Percentiles rank a stretch among this genome's conserved stretches.
Conservation (phyloP, 2,113 vertebrate species). For the Syngnathus typhle region DNA sequence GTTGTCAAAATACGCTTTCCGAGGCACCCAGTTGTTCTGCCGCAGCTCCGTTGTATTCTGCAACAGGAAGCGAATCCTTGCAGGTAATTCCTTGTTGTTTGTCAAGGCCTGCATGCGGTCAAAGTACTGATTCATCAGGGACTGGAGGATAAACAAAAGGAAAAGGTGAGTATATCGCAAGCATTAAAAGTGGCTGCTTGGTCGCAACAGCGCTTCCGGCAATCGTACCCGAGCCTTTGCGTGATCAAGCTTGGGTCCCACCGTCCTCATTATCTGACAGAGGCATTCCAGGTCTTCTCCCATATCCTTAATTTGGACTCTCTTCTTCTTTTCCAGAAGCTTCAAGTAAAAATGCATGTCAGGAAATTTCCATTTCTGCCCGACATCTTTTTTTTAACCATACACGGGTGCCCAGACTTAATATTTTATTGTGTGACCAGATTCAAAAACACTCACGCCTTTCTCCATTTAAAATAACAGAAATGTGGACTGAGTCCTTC, state of each 20-base stretch:
- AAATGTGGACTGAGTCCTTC: no score
- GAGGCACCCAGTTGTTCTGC: slow-evolving; percentile 91
- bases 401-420: not conserved
- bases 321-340: slow-evolving; percentile 99
- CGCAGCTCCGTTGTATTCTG: slow-evolving; percentile 98
- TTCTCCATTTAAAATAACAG: no score
- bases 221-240: slow-evolving; percentile 89
- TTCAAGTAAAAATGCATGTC: slow-evolving; percentile 36
- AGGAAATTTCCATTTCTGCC: not conserved
- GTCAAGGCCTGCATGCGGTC: slow-evolving; percentile 94
- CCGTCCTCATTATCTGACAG: slow-evolving; percentile 99
- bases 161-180: not conserved
- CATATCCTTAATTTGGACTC: slow-evolving; percentile 97
- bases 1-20: slow-evolving; percentile 98
- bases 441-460: no score
- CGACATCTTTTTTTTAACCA: not conserved
- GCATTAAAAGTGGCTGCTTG: not conserved
- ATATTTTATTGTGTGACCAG: not conserved
- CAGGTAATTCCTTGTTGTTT: slow-evolving; percentile 95
- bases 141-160: slow-evolving; percentile 60
- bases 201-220: not conserved
- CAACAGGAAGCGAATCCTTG: slow-evolving; percentile 99
- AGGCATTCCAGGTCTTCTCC: slow-evolving; percentile 99
- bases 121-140: slow-evolving; percentile 99
- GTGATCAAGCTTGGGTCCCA: slow-evolving; percentile 98